Conservation (phyloP, 2,113 vertebrate genomes). For the Bettongia penicillata region DNA sequence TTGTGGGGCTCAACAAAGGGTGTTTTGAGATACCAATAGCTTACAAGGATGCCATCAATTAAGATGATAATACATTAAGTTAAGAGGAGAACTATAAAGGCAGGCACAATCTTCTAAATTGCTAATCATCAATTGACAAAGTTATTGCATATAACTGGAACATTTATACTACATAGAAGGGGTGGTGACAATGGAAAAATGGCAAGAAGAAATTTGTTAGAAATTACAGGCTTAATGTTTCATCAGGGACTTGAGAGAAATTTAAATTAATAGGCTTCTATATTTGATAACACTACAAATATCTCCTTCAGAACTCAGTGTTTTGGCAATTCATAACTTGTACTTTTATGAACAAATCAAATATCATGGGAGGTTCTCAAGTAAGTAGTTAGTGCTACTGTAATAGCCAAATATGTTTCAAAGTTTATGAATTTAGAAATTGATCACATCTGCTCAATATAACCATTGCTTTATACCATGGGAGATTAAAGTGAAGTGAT, state of each 20-base stretch:
- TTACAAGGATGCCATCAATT: neutral
- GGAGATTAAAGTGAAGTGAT: conserved; percentile 47
- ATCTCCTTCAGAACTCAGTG: conserved; percentile 7
- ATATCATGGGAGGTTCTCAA: neutral
- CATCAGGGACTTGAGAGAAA: neutral
- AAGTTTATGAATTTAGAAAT: conserved; percentile 5
- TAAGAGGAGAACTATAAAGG: neutral
- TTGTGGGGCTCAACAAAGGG: neutral
- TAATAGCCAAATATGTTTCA: neutral
- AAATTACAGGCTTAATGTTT: neutral
- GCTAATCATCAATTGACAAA: neutral
- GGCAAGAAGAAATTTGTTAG: neutral
- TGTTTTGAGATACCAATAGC: neutral
- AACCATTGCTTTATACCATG: neutral
- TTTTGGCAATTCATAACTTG: conserved; percentile 37
- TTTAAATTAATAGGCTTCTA: neutral
- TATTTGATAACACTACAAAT: neutral
- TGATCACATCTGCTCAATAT: neutral
- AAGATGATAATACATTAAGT: neutral
- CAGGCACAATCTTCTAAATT: neutral
- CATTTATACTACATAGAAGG: neutral
- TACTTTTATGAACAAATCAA: conserved; percentile 5
- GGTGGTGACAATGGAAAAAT: neutral
- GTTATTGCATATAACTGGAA: neutral
- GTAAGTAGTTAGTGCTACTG: conserved; percentile 2